Conservation (phyloP, 2,888 invertebrate species). For the Drosophila tripunctata region DNA sequence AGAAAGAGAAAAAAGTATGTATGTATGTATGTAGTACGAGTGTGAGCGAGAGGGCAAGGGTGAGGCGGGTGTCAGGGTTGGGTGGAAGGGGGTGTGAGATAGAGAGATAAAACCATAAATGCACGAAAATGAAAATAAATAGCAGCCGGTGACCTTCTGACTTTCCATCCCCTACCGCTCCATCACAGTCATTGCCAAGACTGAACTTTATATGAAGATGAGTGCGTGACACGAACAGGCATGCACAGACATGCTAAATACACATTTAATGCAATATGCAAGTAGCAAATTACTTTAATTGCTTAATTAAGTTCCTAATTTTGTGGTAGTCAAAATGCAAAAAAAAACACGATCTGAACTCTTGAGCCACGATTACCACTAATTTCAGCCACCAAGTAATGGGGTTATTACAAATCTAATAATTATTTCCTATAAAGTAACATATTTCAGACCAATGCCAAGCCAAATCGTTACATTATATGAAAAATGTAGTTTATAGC, state of each 20-base stretch:
- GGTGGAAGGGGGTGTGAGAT: constrained; percentile 5
- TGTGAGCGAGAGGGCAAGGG: neutral
- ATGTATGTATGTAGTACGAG: neutral
- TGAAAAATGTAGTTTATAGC: no score
- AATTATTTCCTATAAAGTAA: no score
- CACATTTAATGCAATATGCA: neutral
- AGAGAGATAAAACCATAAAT: constrained; percentile 75
- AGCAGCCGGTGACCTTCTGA: constrained; percentile 66
- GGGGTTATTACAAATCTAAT: no score
- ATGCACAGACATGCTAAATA: neutral
- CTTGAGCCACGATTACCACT: no score
- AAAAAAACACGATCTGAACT: neutral
- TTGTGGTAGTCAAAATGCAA: neutral
- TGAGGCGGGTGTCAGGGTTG: no score
- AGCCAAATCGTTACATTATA: no score
- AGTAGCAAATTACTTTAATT: neutral
- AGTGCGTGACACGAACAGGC: neutral
- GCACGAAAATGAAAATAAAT: constrained; percentile 78
- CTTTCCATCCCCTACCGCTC: constrained; percentile 2
- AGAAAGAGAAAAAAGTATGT: neutral
- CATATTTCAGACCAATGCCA: no score
- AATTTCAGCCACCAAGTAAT: no score
- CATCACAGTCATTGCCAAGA: neutral
- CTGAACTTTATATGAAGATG: neutral
- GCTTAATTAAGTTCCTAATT: neutral